Evolutionary conservation across 92 coral and sea anemone genomes (phyloP).

Genomic region (Epizoanthus ramosus): DNA sequence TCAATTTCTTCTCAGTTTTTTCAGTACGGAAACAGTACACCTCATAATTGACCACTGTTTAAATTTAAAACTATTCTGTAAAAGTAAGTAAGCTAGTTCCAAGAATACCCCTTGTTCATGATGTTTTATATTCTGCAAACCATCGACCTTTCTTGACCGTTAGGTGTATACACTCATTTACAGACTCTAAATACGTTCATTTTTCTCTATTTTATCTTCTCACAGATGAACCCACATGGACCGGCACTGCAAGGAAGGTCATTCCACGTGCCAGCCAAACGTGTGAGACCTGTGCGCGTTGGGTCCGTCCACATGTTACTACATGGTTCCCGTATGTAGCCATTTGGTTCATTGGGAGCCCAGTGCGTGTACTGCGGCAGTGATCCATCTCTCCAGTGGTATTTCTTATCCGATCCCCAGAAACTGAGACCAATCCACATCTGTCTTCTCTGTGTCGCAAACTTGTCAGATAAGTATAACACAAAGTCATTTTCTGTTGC

Average conservation of each 20-base stretch:
- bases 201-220: background rate
- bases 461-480: background rate
- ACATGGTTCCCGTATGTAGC: conserved; percentile 2
- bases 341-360: conserved; percentile 34
- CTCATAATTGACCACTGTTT: too few relatives aligned
- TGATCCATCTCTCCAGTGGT: conserved; percentile 16
- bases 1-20: too few relatives aligned
- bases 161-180: background rate
- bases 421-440: background rate
- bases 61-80: too few relatives aligned
- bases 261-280: conserved; percentile 15
- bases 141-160: too few relatives aligned
- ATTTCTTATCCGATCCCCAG: background rate
- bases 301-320: conserved; percentile 22
- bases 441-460: background rate
- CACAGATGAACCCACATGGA: background rate
- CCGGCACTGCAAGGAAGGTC: background rate
- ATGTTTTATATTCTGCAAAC: too few relatives aligned
- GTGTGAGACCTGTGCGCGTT: background rate
- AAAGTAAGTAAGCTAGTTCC: too few relatives aligned
- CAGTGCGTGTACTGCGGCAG: conserved; percentile 21
- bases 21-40: too few relatives aligned
- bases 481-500: background rate
- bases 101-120: too few relatives aligned
- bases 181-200: too few relatives aligned